Evolutionary conservation across 2,888 invertebrate genomes (phyloP).

Genomic region (Lasioglossum marginatum): DNA sequence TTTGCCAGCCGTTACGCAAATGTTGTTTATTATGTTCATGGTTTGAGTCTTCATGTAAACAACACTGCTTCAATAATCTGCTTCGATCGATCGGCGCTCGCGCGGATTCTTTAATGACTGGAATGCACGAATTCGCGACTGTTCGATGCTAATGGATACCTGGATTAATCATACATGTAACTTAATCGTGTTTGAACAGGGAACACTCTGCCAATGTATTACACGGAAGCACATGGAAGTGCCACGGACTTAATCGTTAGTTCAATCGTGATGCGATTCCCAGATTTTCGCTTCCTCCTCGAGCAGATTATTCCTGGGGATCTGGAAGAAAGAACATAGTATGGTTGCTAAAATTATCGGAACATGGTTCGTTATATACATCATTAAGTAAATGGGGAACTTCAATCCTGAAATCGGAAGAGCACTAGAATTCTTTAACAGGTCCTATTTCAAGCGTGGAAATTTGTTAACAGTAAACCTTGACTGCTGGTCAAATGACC

Average conservation of each 20-base stretch:
- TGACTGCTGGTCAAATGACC: no score
- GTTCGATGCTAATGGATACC: slow-evolving; percentile 44
- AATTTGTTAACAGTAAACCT: no score
- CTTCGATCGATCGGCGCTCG: slow-evolving; percentile 3
- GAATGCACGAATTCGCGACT: slow-evolving; percentile 43
- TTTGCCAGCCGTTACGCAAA: slow-evolving; percentile 36
- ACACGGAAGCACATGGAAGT: not conserved
- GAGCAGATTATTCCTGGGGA: not conserved
- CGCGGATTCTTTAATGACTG: slow-evolving; percentile 36
- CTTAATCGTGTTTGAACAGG: slow-evolving; percentile 47
- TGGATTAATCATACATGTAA: slow-evolving; percentile 44
- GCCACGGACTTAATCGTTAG: not conserved
- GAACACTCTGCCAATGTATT: not conserved
- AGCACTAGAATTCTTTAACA: not conserved
- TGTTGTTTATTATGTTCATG: slow-evolving; percentile 46
- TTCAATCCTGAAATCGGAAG: not conserved
- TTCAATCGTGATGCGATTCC: not conserved
- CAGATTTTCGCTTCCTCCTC: not conserved
- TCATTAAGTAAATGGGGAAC: not conserved
- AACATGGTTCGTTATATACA: not conserved
- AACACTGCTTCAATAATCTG: slow-evolving; percentile 39
- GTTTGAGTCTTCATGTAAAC: slow-evolving; percentile 44
- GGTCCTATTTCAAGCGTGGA: not conserved
- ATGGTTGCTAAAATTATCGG: not conserved
- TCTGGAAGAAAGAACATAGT: no score